phyloP scores from a whole-genome alignment of 2,888 invertebrate genomes.

The Rhynchonema sp. region DNA sequence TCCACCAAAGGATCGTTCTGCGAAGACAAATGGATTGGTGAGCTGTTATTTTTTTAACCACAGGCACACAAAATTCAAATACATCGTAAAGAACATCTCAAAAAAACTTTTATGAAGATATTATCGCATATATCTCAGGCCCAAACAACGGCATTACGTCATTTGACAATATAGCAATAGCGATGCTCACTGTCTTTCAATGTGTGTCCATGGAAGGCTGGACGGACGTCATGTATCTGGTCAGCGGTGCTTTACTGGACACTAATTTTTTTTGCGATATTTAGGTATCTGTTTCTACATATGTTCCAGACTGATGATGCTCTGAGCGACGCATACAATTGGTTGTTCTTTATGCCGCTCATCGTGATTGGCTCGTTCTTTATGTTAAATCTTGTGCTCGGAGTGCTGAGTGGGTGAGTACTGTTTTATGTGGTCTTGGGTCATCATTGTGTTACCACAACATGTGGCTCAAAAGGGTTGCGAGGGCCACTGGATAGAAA shows the following conservation, averaged over 20 bases:
- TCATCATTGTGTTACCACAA: not conserved
- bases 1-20: not conserved
- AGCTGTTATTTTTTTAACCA: too few relatives aligned
- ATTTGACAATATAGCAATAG: slow-evolving; percentile 97
- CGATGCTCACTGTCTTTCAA: slow-evolving; percentile 99
- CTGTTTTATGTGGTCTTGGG: too few relatives aligned
- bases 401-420: slow-evolving; percentile 99
- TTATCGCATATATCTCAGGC: too few relatives aligned
- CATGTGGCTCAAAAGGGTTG: too few relatives aligned
- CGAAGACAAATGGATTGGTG: not conserved
- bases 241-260: slow-evolving; percentile 35
- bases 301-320: slow-evolving; percentile 81
- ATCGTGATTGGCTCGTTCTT: slow-evolving; percentile 99
- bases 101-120: too few relatives aligned
- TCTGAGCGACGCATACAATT: slow-evolving; percentile 86
- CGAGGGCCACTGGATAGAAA: too few relatives aligned
- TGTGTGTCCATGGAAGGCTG: slow-evolving; percentile 99
- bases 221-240: slow-evolving; percentile 98
- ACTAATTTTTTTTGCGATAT: not conserved
- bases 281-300: not conserved
- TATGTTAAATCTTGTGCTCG: slow-evolving; percentile 99
- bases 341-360: slow-evolving; percentile 99
- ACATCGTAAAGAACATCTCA: too few relatives aligned
- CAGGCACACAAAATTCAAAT: too few relatives aligned
- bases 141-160: slow-evolving; percentile 93